Conservation (phyloP, 2,113 vertebrate species). For the Cervus canadensis region DNA sequence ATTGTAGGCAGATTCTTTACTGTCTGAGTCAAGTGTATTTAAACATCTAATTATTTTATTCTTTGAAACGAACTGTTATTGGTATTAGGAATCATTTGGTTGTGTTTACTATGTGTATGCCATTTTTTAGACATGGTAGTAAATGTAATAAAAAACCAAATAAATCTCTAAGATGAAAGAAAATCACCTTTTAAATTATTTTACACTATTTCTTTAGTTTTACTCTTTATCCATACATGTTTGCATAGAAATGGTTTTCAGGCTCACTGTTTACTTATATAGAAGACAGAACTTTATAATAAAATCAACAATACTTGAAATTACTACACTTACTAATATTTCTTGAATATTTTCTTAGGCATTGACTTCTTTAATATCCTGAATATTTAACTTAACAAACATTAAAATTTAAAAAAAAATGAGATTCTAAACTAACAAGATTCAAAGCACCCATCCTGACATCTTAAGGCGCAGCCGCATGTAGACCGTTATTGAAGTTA, state of each 20-base stretch:
- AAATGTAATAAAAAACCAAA: constrained; percentile 18
- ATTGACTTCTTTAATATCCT: neutral
- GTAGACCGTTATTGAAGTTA: neutral
- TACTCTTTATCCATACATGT: neutral
- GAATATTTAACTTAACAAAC: neutral
- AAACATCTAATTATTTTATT: neutral
- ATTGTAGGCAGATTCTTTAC: neutral
- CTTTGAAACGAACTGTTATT: neutral
- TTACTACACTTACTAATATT: neutral
- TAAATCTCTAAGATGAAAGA: neutral
- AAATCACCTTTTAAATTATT: constrained; percentile 6
- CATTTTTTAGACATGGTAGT: neutral
- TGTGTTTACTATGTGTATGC: neutral
- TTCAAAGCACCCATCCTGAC: neutral
- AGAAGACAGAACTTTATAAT: neutral
- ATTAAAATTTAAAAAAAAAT: neutral
- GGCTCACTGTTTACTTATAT: neutral
- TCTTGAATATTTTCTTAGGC: neutral
- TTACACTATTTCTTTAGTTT: constrained; percentile 21
- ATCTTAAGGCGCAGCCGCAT: neutral
- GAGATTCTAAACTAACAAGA: neutral
- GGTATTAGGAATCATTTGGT: neutral
- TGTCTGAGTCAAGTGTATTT: neutral
- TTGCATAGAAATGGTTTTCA: neutral
- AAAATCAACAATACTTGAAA: neutral